phyloP scores from a whole-genome alignment of 2,797 vertebrate species.

The Decapterus maruadsi region DNA sequence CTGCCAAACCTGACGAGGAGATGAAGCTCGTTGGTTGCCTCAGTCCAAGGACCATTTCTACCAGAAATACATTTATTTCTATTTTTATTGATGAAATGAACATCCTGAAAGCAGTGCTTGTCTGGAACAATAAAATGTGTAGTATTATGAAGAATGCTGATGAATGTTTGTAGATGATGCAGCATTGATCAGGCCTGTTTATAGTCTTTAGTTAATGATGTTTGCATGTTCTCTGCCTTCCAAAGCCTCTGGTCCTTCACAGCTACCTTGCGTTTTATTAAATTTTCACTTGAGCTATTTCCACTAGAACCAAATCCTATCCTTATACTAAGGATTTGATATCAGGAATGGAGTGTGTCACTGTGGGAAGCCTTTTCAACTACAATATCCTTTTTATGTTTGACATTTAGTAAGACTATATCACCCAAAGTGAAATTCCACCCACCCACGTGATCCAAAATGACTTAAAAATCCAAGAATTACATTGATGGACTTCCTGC shows the following conservation, averaged over 20 bases:
- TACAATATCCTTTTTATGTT: constrained; percentile 14
- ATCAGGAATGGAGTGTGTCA: neutral
- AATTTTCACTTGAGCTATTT: constrained; percentile 34
- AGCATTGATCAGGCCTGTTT: constrained; percentile 16
- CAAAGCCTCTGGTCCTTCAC: constrained; percentile 15
- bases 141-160: constrained; percentile 6
- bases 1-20: constrained; percentile 28
- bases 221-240: constrained; percentile 31
- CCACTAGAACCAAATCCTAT: constrained; percentile 7
- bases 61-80: constrained; percentile 26
- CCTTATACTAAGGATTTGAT: constrained; percentile 2
- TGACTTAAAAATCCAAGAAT: constrained; percentile 8
- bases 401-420: constrained; percentile 21
- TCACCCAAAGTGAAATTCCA: neutral
- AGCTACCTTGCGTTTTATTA: constrained; percentile 7
- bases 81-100: constrained; percentile 39
- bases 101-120: constrained; percentile 54
- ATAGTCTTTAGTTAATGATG: constrained; percentile 21
- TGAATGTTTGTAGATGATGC: constrained; percentile 18
- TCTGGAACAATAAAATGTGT: constrained; percentile 33
- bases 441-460: neutral
- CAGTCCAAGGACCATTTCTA: constrained; percentile 37
- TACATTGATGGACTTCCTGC: neutral
- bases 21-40: constrained; percentile 34
- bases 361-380: constrained; percentile 16